Base-by-base conservation (phyloP, 2,888 invertebrate species). In the Parthenolecanium corni region DNA sequence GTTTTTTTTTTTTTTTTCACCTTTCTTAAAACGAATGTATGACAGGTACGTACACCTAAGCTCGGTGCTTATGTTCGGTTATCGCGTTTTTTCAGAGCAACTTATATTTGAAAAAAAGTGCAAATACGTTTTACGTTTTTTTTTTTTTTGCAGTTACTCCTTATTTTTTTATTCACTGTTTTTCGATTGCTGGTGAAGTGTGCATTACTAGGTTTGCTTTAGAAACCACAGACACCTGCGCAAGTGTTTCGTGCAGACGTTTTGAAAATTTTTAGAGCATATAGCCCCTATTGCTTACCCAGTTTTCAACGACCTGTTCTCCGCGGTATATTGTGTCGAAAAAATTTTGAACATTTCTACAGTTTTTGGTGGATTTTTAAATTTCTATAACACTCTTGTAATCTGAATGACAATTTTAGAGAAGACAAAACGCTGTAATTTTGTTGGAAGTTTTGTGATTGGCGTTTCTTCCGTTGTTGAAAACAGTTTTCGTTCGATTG, bases 221-320 rank as follows among this genome's bases (percentile, higher is more conserved):
- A 12, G 23, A 20, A 23, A 23, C 5, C 23, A 14, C 14, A 21
- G 23, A 47, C 57, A 58, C 47, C 57, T 58, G 57, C 57, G 57
- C 57, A 58, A 58, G 57, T 58, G 57, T 58, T 58, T 47, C n/a
- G 18, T 58, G 36, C 57, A 47, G 46, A 58, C 47, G 18, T 44
- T 31, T 18, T n/a, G 31, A 18, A 11, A 31, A 31, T 25, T 52
- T 52, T 38, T 31, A 18, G 14, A 31, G 36, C 36, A 52, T 31
- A 31, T 31, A 31, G 9, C 31, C 31, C 31, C 9, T 9, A 9
- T 9, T 31, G 31, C 31, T 4, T 6, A 31, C 9, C 31, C 31
- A 31, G 5, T 4, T 31, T 31, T 31, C 31, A 31, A 31, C n/a
- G n/a, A n/a, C n/a, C n/a, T n/a, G n/a, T n/a, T n/a, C n/a, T n/a